Evolutionary conservation across 1,140 invertebrate species (phyloP).

Genomic region (Pogonus chalceus): DNA sequence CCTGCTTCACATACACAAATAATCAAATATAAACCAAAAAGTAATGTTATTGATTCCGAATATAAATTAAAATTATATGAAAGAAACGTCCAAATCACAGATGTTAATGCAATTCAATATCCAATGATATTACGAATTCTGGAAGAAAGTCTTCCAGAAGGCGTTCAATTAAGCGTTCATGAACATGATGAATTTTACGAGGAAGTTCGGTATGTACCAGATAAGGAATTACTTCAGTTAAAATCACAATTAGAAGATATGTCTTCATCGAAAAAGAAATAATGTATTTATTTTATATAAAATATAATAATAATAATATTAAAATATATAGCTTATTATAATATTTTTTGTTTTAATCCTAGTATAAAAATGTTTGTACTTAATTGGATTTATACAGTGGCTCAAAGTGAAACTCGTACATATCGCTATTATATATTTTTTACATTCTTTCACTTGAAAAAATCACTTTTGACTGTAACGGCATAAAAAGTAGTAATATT

Average conservation of each 20-base stretch:
- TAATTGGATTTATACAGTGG: background rate
- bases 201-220: slow-evolving; percentile 63
- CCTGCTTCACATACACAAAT: slow-evolving; percentile 58
- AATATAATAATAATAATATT: slow-evolving; percentile 1
- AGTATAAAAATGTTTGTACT: background rate
- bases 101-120: slow-evolving; percentile 44
- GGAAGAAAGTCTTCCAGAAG: slow-evolving; percentile 60
- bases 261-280: slow-evolving; percentile 44
- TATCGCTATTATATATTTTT: too few species aligned
- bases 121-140: slow-evolving; percentile 59
- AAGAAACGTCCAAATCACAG: slow-evolving; percentile 59
- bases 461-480: too few species aligned
- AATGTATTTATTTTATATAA: slow-evolving; percentile 7
- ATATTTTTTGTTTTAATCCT: background rate
- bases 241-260: slow-evolving; percentile 54
- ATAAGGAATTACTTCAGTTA: slow-evolving; percentile 62
- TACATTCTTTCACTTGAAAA: too few species aligned
- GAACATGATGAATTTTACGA: slow-evolving; percentile 49
- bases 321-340: background rate
- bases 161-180: slow-evolving; percentile 56
- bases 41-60: slow-evolving; percentile 51
- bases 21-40: slow-evolving; percentile 56
- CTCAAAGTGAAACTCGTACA: too few species aligned
- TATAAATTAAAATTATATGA: slow-evolving; percentile 68
- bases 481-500: too few species aligned